A percentile compares a stretch with the other conserved stretches of the same genome.
Evolutionary conservation across 2,888 invertebrate genomes (phyloP).

Genomic region (Oegoconia quadripuncta): DNA sequence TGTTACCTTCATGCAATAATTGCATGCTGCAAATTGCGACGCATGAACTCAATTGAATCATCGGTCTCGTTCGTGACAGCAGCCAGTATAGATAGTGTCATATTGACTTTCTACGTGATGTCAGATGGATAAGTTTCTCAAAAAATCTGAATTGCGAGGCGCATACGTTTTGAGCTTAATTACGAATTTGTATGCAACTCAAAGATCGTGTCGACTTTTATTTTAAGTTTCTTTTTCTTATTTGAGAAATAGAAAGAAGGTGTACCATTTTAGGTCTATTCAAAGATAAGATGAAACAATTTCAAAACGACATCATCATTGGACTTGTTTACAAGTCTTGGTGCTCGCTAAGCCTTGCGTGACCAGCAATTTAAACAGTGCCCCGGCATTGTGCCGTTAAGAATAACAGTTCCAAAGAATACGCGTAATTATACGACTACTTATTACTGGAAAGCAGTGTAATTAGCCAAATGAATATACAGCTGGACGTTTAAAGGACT

Average conservation of each 20-base stretch:
- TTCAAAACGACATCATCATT: background rate
- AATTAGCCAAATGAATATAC: no score
- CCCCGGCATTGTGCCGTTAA: slow-evolving; percentile 22
- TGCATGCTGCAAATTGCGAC: background rate
- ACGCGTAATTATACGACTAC: slow-evolving; percentile 8
- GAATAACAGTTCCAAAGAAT: slow-evolving; percentile 19
- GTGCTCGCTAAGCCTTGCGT: slow-evolving; percentile 23
- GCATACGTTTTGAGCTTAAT: no score
- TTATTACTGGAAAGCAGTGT: slow-evolving; percentile 6
- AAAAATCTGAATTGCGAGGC: no score
- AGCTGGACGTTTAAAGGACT: no score
- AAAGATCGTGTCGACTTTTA: no score
- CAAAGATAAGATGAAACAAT: background rate
- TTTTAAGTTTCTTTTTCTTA: background rate
- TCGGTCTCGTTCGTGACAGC: background rate
- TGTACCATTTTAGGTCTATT: no score
- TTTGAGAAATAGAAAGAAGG: no score
- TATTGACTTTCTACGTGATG: no score
- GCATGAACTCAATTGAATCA: slow-evolving; percentile 1
- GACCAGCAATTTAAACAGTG: slow-evolving; percentile 21
- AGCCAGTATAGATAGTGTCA: background rate
- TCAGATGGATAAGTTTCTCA: no score
- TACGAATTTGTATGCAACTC: no score
- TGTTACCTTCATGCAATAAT: background rate
- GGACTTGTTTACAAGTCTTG: slow-evolving; percentile 3